Evolutionary conservation across 2,888 invertebrate genomes (phyloP).

Genomic region (Palloptera scutellata): DNA sequence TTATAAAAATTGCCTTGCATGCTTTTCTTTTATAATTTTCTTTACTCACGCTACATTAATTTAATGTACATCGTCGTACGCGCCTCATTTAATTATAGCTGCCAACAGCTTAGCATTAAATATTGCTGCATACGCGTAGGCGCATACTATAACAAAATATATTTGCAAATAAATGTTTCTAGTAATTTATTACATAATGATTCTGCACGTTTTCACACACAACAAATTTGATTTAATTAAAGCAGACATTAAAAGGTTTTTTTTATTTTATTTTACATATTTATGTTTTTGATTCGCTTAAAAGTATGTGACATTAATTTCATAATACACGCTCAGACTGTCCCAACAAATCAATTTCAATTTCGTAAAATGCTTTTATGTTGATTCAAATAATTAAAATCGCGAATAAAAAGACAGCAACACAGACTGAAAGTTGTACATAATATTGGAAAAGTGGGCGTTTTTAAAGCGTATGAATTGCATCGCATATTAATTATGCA

Average conservation of each 20-base stretch:
- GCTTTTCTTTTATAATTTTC: background rate
- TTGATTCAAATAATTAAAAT: slow-evolving; percentile 30
- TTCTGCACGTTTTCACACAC: background rate
- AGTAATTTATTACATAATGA: background rate
- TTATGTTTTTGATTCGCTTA: background rate
- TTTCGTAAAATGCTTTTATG: slow-evolving; percentile 23
- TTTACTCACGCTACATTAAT: slow-evolving; percentile 1
- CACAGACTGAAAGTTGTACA: no score
- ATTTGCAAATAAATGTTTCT: background rate
- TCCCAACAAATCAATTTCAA: slow-evolving; percentile 33
- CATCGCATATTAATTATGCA: no score
- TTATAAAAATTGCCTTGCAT: background rate
- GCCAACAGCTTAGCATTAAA: background rate
- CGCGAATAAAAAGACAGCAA: background rate
- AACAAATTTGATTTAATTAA: slow-evolving; percentile 3
- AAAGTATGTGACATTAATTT: background rate
- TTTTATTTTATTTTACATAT: background rate
- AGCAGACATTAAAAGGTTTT: background rate
- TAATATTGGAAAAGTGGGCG: no score
- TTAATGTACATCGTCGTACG: background rate
- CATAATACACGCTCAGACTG: slow-evolving; percentile 9
- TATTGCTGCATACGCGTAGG: background rate
- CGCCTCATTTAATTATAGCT: background rate
- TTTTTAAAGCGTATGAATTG: no score
- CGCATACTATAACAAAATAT: background rate